Evolutionary conservation across 1,140 invertebrate species (phyloP).

Genomic region (Conopomorpha cramerella): DNA sequence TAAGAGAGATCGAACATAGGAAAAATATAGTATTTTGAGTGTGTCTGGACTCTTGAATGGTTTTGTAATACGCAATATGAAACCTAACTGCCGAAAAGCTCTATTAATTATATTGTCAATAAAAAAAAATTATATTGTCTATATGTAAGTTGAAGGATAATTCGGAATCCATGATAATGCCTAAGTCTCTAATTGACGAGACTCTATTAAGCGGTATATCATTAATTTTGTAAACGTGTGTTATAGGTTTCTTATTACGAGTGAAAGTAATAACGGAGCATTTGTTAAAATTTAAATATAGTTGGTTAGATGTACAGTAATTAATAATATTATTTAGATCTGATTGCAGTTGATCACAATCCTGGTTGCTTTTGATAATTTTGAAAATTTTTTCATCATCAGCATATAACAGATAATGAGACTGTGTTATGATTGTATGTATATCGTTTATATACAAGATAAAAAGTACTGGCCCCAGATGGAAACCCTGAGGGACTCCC

Average conservation of each 20-base stretch:
- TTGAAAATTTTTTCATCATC: slow-evolving; percentile 1
- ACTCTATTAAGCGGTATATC: background rate
- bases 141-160: no score
- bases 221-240: background rate
- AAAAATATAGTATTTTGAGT: no score
- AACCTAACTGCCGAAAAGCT: no score
- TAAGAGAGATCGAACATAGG: no score
- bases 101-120: no score
- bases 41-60: no score
- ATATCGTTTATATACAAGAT: background rate
- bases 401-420: background rate
- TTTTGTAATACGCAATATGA: no score
- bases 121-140: no score
- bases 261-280: no score
- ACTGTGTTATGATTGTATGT: background rate
- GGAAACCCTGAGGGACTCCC: slow-evolving; percentile 1
- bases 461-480: background rate
- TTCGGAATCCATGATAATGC: no score
- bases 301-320: background rate
- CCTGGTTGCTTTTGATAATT: background rate
- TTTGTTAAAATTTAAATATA: background rate
- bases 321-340: background rate
- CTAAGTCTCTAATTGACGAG: no score
- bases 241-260: no score
- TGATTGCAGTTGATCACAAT: background rate